phyloP scores from a whole-genome alignment of 2,888 invertebrate genomes.

The Merodon equestris region DNA sequence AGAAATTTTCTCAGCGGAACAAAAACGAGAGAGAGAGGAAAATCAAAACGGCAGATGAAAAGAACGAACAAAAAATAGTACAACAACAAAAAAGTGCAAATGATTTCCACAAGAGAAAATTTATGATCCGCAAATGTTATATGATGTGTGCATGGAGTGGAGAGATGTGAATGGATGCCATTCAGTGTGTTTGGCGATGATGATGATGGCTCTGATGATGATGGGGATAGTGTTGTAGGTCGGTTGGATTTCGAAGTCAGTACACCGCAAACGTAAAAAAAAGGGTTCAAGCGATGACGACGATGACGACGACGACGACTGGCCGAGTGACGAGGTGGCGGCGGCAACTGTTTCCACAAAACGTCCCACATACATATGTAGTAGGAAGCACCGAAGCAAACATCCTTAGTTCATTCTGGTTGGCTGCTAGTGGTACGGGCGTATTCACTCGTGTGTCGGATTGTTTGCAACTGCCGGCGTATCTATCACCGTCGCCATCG shows the following conservation, averaged over 20 bases:
- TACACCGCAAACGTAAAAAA: conserved; percentile 55
- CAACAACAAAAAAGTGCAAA: conserved; percentile 58
- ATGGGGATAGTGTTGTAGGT: conserved; percentile 47
- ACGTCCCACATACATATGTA: conserved; percentile 48
- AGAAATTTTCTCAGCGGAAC: conserved; percentile 40
- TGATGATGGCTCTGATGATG: conserved; percentile 42
- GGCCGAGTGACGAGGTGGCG: not conserved
- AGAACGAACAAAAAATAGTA: not conserved
- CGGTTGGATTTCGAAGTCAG: conserved; percentile 47
- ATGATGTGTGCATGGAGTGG: conserved; percentile 65
- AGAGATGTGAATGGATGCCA: conserved; percentile 66
- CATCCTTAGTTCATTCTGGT: conserved; percentile 63
- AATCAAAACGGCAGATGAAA: conserved; percentile 14
- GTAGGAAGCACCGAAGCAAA: conserved; percentile 67
- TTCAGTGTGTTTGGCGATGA: conserved; percentile 60
- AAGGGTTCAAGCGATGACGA: conserved; percentile 54
- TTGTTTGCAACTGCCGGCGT: not conserved
- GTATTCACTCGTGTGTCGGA: conserved; percentile 15
- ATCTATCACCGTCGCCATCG: conserved; percentile 49
- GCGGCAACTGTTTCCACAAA: conserved; percentile 44
- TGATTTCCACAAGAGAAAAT: conserved; percentile 68
- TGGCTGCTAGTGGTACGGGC: conserved; percentile 9
- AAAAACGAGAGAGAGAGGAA: conserved; percentile 8
- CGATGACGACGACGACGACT: conserved; percentile 8
- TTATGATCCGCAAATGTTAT: conserved; percentile 69